Conservation (phyloP, 2,113 vertebrate species). For the Promerops cafer region DNA sequence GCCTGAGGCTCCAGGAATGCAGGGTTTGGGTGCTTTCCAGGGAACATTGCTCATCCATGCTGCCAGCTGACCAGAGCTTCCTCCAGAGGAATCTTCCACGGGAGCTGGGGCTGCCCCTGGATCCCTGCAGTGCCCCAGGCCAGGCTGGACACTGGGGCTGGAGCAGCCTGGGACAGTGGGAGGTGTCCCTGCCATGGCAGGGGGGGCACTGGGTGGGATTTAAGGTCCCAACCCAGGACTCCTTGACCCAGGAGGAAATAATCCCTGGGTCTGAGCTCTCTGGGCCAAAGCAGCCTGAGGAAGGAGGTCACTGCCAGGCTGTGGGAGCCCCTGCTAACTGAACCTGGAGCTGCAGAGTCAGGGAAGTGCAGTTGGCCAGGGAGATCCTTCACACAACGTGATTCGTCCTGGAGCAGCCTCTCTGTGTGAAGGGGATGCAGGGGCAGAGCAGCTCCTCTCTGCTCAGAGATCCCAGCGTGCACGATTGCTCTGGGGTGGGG, state of each 20-base stretch:
- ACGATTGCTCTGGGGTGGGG: not conserved
- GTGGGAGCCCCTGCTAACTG: not conserved
- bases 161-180: not conserved
- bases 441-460: not conserved
- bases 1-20: not conserved
- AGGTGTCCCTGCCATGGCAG: not conserved
- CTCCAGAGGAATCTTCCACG: not conserved
- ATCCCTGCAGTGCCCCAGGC: not conserved
- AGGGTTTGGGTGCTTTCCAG: accelerated
- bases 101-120: not conserved
- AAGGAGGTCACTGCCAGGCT: not conserved
- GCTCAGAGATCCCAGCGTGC: accelerated
- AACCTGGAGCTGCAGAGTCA: accelerated
- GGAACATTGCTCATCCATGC: not conserved
- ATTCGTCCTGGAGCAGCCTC: not conserved
- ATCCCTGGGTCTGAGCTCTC: not conserved
- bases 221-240: not conserved
- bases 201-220: not conserved
- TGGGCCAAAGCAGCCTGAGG: not conserved
- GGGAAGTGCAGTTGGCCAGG: accelerated
- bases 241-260: not conserved
- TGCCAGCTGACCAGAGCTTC: not conserved
- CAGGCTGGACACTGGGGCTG: not conserved
- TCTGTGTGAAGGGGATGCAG: accelerated
- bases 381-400: accelerated